Evolutionary conservation across 2,797 vertebrate species (phyloP).

Genomic region (Myotis planiceps): DNA sequence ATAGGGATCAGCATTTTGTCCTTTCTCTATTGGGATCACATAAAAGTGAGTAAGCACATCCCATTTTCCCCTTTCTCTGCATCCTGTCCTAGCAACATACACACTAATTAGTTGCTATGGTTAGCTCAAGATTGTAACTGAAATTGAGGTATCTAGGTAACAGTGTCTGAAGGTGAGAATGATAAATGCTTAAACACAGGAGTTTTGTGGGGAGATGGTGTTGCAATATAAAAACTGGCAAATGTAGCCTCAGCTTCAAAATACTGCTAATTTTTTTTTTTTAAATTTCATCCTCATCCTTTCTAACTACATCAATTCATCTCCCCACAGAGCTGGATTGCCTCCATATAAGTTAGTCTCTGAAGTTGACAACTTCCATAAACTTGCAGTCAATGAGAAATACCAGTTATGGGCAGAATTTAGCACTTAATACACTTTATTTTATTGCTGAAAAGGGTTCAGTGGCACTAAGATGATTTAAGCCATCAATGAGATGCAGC

Average conservation of each 20-base stretch:
- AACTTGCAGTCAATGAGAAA: conserved; percentile 84
- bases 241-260: conserved; percentile 56
- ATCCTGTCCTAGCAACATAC: conserved; percentile 61
- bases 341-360: conserved; percentile 79
- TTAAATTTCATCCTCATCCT: conserved; percentile 82
- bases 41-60: conserved; percentile 66
- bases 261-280: conserved; percentile 79
- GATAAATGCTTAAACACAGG: conserved; percentile 56
- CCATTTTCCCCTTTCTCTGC: not conserved
- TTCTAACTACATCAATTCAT: conserved; percentile 83
- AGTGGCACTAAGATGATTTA: conserved; percentile 81
- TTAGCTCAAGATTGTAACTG: conserved; percentile 74
- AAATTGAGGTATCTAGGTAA: conserved; percentile 77
- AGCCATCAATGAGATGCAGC: conserved; percentile 80
- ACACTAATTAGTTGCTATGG: conserved; percentile 80
- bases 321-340: conserved; percentile 77
- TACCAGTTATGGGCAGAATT: conserved; percentile 84
- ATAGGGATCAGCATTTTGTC: conserved; percentile 59
- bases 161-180: conserved; percentile 67
- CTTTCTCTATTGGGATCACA: conserved; percentile 16
- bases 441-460: conserved; percentile 84
- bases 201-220: conserved; percentile 66
- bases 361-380: conserved; percentile 84
- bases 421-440: conserved; percentile 86
- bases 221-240: conserved; percentile 61